Evolutionary conservation across 2,113 vertebrate species (phyloP).

Genomic region (Candoia aspera): DNA sequence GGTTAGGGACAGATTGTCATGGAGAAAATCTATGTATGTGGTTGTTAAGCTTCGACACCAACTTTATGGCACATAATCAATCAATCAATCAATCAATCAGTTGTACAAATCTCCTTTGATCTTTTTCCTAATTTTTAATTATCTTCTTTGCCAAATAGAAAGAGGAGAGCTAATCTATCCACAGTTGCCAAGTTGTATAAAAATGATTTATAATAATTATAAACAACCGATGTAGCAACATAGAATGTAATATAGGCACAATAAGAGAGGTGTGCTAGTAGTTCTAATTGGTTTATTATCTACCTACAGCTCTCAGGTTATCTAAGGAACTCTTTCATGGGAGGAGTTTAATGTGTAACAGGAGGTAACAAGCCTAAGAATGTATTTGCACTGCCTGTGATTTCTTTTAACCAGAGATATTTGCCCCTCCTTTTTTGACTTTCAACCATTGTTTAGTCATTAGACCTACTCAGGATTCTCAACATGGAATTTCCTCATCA

Average conservation of each 20-base stretch:
- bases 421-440: neutral
- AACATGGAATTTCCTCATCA: neutral
- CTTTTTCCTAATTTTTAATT: neutral
- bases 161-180: neutral
- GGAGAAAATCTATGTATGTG: neutral
- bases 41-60: neutral
- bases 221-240: no score
- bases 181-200: neutral
- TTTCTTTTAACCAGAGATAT: neutral
- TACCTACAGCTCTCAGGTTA: no score
- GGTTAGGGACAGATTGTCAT: neutral
- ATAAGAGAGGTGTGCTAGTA: neutral
- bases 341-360: neutral
- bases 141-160: conserved; percentile 19
- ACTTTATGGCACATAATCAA: neutral
- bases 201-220: neutral
- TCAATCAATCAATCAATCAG: no score
- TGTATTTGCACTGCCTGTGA: neutral
- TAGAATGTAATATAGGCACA: neutral
- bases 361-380: neutral
- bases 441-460: neutral
- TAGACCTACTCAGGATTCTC: neutral
- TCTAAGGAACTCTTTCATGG: neutral
- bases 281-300: neutral
- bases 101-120: neutral